Evolutionary conservation across 2,113 vertebrate species (phyloP).

Genomic region (Psilopsiagon aymara): DNA sequence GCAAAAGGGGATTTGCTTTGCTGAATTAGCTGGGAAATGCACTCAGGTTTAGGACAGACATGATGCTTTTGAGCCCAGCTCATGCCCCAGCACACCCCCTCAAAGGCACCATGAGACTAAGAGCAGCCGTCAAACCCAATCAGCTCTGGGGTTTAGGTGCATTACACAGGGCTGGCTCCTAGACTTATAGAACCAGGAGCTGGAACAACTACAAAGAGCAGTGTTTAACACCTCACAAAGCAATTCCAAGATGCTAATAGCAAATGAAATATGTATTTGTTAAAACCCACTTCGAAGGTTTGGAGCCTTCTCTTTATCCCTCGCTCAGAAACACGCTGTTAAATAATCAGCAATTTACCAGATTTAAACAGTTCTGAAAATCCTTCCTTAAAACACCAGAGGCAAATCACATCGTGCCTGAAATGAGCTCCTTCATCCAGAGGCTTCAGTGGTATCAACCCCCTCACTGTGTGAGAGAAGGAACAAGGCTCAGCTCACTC

Average conservation of each 20-base stretch:
- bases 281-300: constrained; percentile 51
- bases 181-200: not conserved
- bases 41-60: not conserved
- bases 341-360: constrained; percentile 55
- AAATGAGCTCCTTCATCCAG: not conserved
- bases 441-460: not conserved
- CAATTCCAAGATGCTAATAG: constrained; percentile 13
- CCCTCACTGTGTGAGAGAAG: not conserved
- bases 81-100: not conserved
- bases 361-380: constrained; percentile 38
- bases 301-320: constrained; percentile 16
- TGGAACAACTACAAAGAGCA: not conserved
- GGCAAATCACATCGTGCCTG: not conserved
- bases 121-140: not conserved
- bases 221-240: not conserved
- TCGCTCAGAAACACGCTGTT: constrained; percentile 1
- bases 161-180: not conserved
- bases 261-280: constrained; percentile 54
- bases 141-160: not conserved
- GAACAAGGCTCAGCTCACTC: not conserved
- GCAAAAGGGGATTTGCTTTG: not conserved
- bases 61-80: not conserved
- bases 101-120: not conserved
- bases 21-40: not conserved
- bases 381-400: constrained; percentile 29